Evolutionary conservation across 2,888 invertebrate species (phyloP).

Genomic region (Platycheirus rosarum): DNA sequence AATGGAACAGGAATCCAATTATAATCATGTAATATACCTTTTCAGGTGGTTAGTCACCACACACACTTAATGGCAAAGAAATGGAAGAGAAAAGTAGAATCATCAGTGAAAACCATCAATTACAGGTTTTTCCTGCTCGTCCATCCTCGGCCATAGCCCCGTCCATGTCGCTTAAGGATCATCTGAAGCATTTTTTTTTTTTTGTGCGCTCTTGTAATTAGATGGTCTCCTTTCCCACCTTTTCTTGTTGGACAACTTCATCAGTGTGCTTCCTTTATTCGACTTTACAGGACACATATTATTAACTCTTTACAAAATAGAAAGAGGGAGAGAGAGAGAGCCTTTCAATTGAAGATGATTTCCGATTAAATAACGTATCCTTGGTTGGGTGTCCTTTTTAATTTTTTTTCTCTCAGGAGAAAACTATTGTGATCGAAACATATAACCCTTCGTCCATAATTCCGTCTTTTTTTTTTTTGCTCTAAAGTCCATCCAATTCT

Average conservation of each 20-base stretch:
- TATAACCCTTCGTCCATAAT: background rate
- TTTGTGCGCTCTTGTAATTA: slow-evolving; percentile 63
- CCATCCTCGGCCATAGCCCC: slow-evolving; percentile 5
- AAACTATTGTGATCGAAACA: slow-evolving; percentile 21
- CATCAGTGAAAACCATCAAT: slow-evolving; percentile 61
- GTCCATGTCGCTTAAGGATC: slow-evolving; percentile 33
- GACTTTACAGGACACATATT: slow-evolving; percentile 42
- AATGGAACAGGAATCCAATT: slow-evolving; percentile 44
- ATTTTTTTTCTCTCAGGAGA: background rate
- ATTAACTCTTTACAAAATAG: slow-evolving; percentile 31
- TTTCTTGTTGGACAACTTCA: background rate
- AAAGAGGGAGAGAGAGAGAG: no score
- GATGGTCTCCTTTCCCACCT: slow-evolving; percentile 30
- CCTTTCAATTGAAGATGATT: slow-evolving; percentile 56
- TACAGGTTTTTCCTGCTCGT: slow-evolving; percentile 57
- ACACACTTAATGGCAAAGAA: slow-evolving; percentile 52
- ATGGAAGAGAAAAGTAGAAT: slow-evolving; percentile 27
- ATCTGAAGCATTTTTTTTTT: slow-evolving; percentile 57
- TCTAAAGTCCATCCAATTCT: no score
- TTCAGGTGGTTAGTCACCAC: slow-evolving; percentile 64
- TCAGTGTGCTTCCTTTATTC: background rate
- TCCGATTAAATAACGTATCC: slow-evolving; percentile 58
- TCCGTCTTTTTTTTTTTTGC: no score
- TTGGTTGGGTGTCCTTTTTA: slow-evolving; percentile 3
- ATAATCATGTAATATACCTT: slow-evolving; percentile 69